Percentiles rank a stretch among this genome's conserved stretches.
Conservation (phyloP, 2,888 invertebrate genomes). For the Cactoblastis cactorum region DNA sequence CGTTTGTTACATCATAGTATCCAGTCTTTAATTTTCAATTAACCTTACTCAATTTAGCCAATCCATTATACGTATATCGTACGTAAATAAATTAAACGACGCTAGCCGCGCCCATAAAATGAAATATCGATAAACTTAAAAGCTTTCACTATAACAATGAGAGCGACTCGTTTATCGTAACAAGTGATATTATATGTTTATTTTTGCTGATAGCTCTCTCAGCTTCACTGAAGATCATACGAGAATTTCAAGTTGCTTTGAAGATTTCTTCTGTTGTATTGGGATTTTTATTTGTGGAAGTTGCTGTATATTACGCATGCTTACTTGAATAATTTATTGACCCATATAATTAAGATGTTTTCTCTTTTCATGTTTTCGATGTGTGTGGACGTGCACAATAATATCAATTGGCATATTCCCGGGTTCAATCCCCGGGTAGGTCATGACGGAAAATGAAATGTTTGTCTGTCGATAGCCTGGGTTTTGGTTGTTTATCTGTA, state of each 20-base stretch:
- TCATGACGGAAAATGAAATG: too few relatives aligned
- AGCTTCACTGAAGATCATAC: background rate
- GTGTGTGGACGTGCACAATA: too few relatives aligned
- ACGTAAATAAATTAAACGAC: constrained; percentile 25
- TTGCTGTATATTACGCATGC: too few relatives aligned
- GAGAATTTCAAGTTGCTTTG: constrained; percentile 8
- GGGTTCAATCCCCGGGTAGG: too few relatives aligned
- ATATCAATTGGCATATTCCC: too few relatives aligned
- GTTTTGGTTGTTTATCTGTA: too few relatives aligned
- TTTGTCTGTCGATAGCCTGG: too few relatives aligned
- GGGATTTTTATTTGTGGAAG: background rate
- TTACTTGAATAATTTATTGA: background rate
- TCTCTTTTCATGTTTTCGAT: too few relatives aligned
- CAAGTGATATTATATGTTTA: constrained; percentile 7
- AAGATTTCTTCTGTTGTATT: background rate
- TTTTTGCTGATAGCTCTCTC: background rate
- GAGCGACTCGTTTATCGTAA: constrained; percentile 10
- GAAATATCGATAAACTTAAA: constrained; percentile 45
- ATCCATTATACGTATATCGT: constrained; percentile 5
- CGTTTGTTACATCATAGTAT: background rate
- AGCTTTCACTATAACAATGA: constrained; percentile 35
- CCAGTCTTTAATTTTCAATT: background rate
- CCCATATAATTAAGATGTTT: too few relatives aligned
- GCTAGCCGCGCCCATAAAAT: constrained; percentile 28
- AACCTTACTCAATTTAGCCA: background rate